Conservation (phyloP, 2,797 vertebrate genomes). For the Pempheris klunzingeri region DNA sequence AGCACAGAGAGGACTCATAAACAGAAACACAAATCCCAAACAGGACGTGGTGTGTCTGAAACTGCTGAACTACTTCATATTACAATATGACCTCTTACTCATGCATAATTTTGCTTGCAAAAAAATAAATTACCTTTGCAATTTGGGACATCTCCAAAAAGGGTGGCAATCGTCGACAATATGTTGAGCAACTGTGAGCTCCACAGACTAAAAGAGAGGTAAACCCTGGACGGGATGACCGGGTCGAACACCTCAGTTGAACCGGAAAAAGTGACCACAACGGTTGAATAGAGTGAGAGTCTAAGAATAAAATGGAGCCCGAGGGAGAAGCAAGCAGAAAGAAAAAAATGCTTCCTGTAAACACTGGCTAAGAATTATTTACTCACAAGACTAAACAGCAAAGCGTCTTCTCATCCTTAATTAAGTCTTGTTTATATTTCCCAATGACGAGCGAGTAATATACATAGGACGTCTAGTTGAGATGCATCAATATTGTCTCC, state of each 20-base stretch:
- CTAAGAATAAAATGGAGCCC: conserved; percentile 59
- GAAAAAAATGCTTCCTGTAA: conserved; percentile 61
- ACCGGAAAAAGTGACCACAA: conserved; percentile 69
- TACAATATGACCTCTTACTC: conserved; percentile 69
- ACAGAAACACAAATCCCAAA: conserved; percentile 56
- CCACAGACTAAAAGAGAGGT: conserved; percentile 40
- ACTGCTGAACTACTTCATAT: conserved; percentile 66
- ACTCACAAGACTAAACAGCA: conserved; percentile 72
- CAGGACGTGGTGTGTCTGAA: conserved; percentile 58
- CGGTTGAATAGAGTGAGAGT: conserved; percentile 51
- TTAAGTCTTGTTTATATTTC: conserved; percentile 73
- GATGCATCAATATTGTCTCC: conserved; percentile 72
- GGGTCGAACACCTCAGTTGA: conserved; percentile 68
- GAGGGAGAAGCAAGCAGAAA: conserved; percentile 48
- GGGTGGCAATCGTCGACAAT: conserved; percentile 48
- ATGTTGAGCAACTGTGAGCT: conserved; percentile 20
- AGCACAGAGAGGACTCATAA: conserved; percentile 63
- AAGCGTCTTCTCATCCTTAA: conserved; percentile 66
- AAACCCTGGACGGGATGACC: conserved; percentile 49
- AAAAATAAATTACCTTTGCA: conserved; percentile 76
- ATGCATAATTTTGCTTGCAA: conserved; percentile 60
- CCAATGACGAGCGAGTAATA: conserved; percentile 56
- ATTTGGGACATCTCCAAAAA: conserved; percentile 69
- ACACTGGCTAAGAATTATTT: conserved; percentile 70
- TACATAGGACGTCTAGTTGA: conserved; percentile 55